Evolutionary conservation across 2,113 vertebrate species (phyloP).

Genomic region (Chloropsis cyanopogon): DNA sequence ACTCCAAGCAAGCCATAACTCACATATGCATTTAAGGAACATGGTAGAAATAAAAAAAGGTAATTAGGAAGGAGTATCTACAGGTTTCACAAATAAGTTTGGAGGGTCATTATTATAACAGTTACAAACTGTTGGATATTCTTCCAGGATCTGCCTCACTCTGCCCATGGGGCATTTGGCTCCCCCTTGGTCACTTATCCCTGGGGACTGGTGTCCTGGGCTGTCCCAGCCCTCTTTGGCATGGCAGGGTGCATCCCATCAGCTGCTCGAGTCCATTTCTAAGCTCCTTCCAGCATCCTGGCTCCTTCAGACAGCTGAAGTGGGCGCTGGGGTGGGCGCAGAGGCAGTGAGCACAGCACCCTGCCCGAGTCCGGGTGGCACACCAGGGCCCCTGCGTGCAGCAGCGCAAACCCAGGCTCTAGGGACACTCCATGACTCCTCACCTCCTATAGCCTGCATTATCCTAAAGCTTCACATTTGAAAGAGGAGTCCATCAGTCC

Average conservation of each 20-base stretch:
- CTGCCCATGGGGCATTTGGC: neutral
- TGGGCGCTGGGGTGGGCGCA: neutral
- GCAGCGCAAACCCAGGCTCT: neutral
- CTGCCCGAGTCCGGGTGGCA: fast-evolving
- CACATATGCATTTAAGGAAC: neutral
- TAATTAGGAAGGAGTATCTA: neutral
- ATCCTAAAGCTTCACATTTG: neutral
- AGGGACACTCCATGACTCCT: fast-evolving
- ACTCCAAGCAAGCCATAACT: neutral
- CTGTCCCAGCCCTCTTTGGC: neutral
- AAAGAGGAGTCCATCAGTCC: neutral
- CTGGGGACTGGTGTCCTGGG: neutral
- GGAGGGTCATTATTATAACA: neutral
- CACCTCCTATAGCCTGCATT: neutral
- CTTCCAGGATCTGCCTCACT: neutral
- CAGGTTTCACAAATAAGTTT: neutral
- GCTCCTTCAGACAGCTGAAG: neutral
- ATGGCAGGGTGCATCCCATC: neutral
- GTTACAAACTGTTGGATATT: neutral
- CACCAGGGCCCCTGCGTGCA: fast-evolving
- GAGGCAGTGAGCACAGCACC: neutral
- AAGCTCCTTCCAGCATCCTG: neutral
- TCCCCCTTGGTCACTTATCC: neutral
- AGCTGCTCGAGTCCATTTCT: neutral
- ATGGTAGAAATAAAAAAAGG: neutral